Evolutionary conservation across 2,888 invertebrate species (phyloP).

Genomic region (Leptopterna dolabrata): DNA sequence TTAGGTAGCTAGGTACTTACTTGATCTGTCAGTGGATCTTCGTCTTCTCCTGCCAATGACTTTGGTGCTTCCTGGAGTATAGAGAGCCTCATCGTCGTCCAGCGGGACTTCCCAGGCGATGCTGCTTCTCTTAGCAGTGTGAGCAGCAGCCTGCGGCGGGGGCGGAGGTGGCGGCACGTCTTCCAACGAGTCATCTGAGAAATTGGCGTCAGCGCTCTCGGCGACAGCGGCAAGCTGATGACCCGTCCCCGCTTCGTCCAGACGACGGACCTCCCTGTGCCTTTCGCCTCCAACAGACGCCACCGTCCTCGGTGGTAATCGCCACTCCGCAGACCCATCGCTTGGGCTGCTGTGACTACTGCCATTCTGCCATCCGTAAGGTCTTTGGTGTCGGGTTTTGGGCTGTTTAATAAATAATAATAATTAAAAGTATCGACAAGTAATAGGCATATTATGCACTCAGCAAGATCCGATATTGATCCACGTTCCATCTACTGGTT

Average conservation of each 20-base stretch:
- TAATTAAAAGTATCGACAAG: neutral
- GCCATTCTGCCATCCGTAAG: constrained; percentile 78
- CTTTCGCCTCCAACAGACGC: constrained; percentile 59
- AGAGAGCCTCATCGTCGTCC: constrained; percentile 75
- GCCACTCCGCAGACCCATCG: constrained; percentile 29
- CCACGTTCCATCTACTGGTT: too few species aligned
- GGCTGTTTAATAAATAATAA: constrained; percentile 71
- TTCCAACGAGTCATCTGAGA: constrained; percentile 87
- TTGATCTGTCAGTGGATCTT: constrained; percentile 69
- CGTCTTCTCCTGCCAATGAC: constrained; percentile 70
- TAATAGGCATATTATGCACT: neutral
- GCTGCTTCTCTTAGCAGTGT: constrained; percentile 76
- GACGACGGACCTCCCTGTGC: constrained; percentile 64
- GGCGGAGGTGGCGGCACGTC: constrained; percentile 78
- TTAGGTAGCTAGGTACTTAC: constrained; percentile 64
- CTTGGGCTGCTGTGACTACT: constrained; percentile 70
- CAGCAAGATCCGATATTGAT: too few species aligned
- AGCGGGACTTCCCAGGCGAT: constrained; percentile 90
- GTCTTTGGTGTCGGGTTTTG: constrained; percentile 80
- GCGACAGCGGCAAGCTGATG: constrained; percentile 61
- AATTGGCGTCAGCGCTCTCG: constrained; percentile 67
- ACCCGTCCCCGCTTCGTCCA: constrained; percentile 64
- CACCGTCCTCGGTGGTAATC: constrained; percentile 57
- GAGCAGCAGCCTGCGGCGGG: constrained; percentile 74
- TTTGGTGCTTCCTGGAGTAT: constrained; percentile 78